Percentiles rank a stretch among this genome's conserved stretches.
phyloP scores from a whole-genome alignment of 2,113 vertebrate species.

The Vicugna pacos region DNA sequence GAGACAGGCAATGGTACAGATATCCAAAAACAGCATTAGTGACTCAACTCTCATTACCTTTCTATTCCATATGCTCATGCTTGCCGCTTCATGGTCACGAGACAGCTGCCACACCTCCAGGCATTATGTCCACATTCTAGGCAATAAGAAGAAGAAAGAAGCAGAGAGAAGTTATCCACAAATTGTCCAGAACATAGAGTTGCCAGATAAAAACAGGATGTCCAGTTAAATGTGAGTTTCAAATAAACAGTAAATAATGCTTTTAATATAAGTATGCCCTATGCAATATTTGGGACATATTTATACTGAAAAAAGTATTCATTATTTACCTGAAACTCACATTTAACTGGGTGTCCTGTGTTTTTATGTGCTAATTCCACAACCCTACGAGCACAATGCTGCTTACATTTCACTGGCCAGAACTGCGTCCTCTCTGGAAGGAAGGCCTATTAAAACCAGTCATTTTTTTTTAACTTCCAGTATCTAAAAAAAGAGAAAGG shows the following conservation, averaged over 20 bases:
- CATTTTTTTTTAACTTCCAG: background rate
- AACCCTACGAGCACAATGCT: background rate
- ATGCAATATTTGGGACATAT: background rate
- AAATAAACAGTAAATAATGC: background rate
- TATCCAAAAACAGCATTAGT: background rate
- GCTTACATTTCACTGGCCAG: background rate
- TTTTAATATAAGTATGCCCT: background rate
- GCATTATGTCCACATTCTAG: background rate
- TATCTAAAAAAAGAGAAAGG: constrained; percentile 30
- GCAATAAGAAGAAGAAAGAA: background rate
- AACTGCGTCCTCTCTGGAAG: background rate
- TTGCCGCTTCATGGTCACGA: background rate
- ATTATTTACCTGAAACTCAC: background rate
- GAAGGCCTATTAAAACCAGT: background rate
- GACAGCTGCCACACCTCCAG: background rate
- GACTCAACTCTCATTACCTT: background rate
- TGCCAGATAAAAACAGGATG: background rate
- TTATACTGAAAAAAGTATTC: background rate
- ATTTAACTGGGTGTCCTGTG: background rate
- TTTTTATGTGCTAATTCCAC: constrained; percentile 6
- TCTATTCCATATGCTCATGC: background rate
- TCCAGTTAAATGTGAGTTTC: background rate
- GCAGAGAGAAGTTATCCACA: background rate
- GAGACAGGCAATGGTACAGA: background rate
- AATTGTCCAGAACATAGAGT: background rate